Evolutionary conservation across 2,797 vertebrate genomes (phyloP).

Genomic region (Psittacula derbiana): DNA sequence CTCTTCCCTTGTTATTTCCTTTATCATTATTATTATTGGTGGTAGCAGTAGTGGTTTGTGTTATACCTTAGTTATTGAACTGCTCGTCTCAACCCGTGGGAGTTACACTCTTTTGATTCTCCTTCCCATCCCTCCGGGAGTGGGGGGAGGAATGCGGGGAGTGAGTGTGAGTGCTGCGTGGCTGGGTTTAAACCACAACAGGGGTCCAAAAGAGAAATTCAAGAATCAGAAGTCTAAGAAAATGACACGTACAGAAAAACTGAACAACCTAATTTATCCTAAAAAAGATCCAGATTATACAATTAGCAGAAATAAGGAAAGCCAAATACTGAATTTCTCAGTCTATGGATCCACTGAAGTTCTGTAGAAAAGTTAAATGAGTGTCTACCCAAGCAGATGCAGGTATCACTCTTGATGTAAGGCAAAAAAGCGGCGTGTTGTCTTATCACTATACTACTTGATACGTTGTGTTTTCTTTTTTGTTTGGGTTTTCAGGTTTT

Average conservation of each 20-base stretch:
- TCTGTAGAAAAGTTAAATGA: not conserved
- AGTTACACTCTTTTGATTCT: too few relatives aligned
- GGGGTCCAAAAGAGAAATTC: not conserved
- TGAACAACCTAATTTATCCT: not conserved
- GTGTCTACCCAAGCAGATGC: not conserved
- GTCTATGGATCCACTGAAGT: not conserved
- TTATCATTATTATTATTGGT: too few relatives aligned
- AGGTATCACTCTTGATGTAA: not conserved
- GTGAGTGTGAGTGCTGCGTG: too few relatives aligned
- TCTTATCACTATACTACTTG: not conserved
- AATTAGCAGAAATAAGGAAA: not conserved
- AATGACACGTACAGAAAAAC: not conserved
- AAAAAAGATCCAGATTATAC: not conserved
- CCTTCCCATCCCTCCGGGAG: too few relatives aligned
- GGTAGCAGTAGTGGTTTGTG: too few relatives aligned
- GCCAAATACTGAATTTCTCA: not conserved
- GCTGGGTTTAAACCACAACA: too few relatives aligned
- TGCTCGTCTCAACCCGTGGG: too few relatives aligned
- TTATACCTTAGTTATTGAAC: too few relatives aligned
- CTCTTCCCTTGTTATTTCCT: too few relatives aligned
- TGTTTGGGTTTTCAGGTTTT: accelerated
- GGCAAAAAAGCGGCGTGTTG: not conserved
- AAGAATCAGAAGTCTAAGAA: not conserved
- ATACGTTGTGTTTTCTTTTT: not conserved
- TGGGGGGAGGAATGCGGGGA: too few relatives aligned